Base-by-base conservation (phyloP, 2,113 vertebrate species). In the Leucoraja erinaceus region DNA sequence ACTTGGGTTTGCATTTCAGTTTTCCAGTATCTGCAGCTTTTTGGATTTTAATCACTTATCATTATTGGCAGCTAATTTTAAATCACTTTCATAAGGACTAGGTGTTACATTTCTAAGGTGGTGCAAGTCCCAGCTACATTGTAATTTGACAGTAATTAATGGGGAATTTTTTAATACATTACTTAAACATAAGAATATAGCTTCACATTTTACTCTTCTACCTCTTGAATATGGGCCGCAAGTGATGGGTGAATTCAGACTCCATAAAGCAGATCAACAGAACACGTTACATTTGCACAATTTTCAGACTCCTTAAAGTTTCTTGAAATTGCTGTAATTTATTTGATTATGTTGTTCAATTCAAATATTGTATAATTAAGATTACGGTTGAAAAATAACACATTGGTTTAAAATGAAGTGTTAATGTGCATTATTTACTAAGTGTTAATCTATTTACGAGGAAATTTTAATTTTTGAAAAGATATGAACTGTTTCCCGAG, bases 271-370 rank as follows among this genome's bases (percentile, higher is more conserved):
- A n/a, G 25, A 9, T 66, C 14, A 63, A 33, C n/a, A 0, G 56
- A 84, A 61, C 3, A 12, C 56, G 25, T 25, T 84, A 54, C 4
- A 84, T 84, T 84, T 84, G 54, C 56, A 16, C 10, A 47, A 84
- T 4, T 61, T 54, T 6, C 28, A 63, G 28, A 5, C 59, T 88
- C 59, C 56, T 63, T 28, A 33, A 86, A 31, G 28, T 88, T 88
- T 63, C 83, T 88, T 88, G 12, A 16, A 88, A 88, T 31, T 63
- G 20, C n/a, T 7, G 5, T 14, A 31, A 63, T 86, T 86, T 86
- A 63, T 63, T 86, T 63, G 83, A 61, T 86, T 86, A 61, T n/a
- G 61, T n/a, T 63, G 12, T n/a, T 86, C 10, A 86, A 63, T 88
- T 88, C 59, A 88, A 66, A 88, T 63, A 31, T 88, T 31, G 25